Conservation (phyloP, 1,140 invertebrate species). For the Elysia chlorotica region DNA sequence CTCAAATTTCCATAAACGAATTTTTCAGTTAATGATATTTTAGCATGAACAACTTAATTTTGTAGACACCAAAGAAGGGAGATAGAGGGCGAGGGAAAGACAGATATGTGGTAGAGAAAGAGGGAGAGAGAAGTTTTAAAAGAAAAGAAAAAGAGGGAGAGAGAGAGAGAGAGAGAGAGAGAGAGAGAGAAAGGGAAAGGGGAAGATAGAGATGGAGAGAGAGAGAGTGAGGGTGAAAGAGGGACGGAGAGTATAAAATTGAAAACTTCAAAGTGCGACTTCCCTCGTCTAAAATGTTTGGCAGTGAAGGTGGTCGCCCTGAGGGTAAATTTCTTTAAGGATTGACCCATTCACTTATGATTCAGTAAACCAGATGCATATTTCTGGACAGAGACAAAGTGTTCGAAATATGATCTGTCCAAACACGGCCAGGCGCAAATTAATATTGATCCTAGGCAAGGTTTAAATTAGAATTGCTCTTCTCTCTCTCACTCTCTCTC, state of each 20-base stretch:
- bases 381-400: too few species aligned
- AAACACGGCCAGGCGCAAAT: too few species aligned
- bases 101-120: neutral
- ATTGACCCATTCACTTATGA: neutral
- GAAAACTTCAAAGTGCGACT: neutral
- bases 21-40: too few species aligned
- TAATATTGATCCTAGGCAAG: too few species aligned
- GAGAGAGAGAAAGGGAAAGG: neutral
- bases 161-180: neutral
- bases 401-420: too few species aligned
- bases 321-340: neutral
- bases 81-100: neutral
- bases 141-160: neutral
- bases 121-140: neutral
- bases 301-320: neutral
- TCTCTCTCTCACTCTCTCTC: neutral
- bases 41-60: too few species aligned
- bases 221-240: neutral
- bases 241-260: neutral
- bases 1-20: too few species aligned
- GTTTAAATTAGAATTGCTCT: neutral
- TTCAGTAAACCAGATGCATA: too few species aligned
- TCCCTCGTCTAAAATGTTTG: neutral
- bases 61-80: neutral
- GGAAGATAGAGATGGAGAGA: neutral